Evolutionary conservation across 2,113 vertebrate genomes (phyloP), one percentile per base, ranked within the genome.

Genomic region (Neogale vison): DNA sequence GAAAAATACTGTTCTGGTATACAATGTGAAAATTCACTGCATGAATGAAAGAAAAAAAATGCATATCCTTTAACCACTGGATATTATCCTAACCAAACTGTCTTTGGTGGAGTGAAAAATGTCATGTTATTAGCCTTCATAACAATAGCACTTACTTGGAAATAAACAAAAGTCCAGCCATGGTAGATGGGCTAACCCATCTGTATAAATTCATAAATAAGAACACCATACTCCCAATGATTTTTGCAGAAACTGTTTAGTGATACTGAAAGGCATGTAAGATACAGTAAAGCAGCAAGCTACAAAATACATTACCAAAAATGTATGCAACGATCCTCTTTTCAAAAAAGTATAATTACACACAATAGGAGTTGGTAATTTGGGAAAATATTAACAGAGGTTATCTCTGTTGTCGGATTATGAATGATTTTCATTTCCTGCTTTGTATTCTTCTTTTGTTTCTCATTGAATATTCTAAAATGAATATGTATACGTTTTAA

Each of bases 401-500:
- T 79, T 84, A 80, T 65, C 86, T 93, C 76, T 67, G 18, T 69
- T 69, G 26, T 71, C n/a, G 23, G 18, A 71, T 86, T 63, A 65
- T 34, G 29, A 85, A 50, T 52, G 57, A 81, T 71, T 97, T 94
- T 89, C 20, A 94, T 86, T 87, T 95, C 88, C 91, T 59, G 67
- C 59, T 90, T 86, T 94, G 39, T 57, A 18, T 7, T 84, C 61
- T 69, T 65, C 85, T 80, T 84, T 93, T 84, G 45, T 29, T 96
- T 96, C 72, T 65, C 93, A 29, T 92, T 59, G 82, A 71, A 57
- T 52, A 8, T 82, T 92, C 84, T 65, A 92, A 47, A 39, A 89
- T 97, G 65, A 89, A 63, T 65, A 94, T 45, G 57, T 20, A 61
- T 81, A 86, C 67, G 8, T 96, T 86, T 96, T 63, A 71, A 85